Base-by-base conservation (phyloP, 2,888 invertebrate genomes). In the Muscina levida region DNA sequence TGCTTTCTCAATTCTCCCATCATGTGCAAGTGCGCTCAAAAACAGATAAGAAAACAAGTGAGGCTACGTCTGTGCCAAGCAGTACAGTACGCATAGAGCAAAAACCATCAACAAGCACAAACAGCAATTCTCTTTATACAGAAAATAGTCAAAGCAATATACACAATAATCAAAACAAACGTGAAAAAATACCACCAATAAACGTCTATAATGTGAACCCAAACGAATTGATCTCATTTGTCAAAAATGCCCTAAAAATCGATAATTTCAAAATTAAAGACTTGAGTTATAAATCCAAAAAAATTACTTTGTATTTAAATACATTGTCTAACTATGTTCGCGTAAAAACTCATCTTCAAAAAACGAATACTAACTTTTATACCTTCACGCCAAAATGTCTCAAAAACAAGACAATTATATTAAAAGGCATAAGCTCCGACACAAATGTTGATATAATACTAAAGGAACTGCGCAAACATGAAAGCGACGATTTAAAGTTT, bases 401-500 rank as follows among this genome's bases (percentile, higher is more conserved):
- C 10, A 13, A 44, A 44, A 44, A 44, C 11, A 44, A 44, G 10
- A 44, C 44, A 10, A 2, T 44, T 44, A 4, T 44, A 4, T 44
- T 44, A 13, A 44, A 44, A 44, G 44, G 44, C 13, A n/a, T 44
- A 2, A 44, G 44, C 11, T 13, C 10, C 15, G n/a, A 17, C 13
- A 15, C 26, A 11, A 1, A 24, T 2, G 3, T n/a, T 11, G 17
- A 13, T 19, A 19, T 11, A 37, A 39, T 59, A 19, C 37, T 59
- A 15, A 31, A 39, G 11, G 59, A 59, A 59, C 39, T 59, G 10
- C 59, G 10, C 3, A 59, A 39, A 19, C 19, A 19, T 39, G 59
- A 59, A 59, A 59, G 13, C 56, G 75, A 51, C 17, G 53, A 72
- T 53, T 22, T 77, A 24, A 71, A 71, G 67, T 65, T 72, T 67